These are phyloP conservation scores for Diplogasteroides magnus DNA, from an alignment of 1,140 invertebrate genomes.

Conservation along the genomic window DNA sequence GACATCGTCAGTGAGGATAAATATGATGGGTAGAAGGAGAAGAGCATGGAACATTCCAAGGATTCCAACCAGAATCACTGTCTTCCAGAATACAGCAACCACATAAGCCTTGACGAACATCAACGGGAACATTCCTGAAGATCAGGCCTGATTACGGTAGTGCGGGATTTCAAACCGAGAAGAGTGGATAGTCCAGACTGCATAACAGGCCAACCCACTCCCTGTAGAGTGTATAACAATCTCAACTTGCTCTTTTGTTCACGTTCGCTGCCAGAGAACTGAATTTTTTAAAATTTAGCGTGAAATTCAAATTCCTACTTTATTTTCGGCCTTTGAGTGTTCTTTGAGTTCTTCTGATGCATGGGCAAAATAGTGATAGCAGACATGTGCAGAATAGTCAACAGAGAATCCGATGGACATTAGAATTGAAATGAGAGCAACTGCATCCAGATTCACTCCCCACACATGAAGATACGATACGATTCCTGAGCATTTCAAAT, in stretches of 20 bases:
- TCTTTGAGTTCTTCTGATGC: slow-evolving; percentile 11
- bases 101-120: slow-evolving; percentile 50
- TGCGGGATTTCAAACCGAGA: slow-evolving; percentile 6
- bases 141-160: too few species aligned
- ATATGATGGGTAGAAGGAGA: slow-evolving; percentile 32
- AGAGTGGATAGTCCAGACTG: slow-evolving; percentile 24
- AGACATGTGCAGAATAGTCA: slow-evolving; percentile 49
- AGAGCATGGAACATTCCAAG: slow-evolving; percentile 36
- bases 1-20: slow-evolving; percentile 27
- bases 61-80: slow-evolving; percentile 44
- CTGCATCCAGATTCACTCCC: slow-evolving; percentile 49
- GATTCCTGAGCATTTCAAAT: slow-evolving; percentile 15
- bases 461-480: slow-evolving; percentile 50
- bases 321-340: not conserved
- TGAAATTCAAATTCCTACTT: slow-evolving; percentile 1
- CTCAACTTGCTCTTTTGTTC: not conserved
- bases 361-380: slow-evolving; percentile 52
- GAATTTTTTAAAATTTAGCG: slow-evolving; percentile 6
- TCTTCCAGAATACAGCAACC: slow-evolving; percentile 52
- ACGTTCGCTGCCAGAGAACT: not conserved
- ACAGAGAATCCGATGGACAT: slow-evolving; percentile 50
- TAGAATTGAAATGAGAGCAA: slow-evolving; percentile 48
- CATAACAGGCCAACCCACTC: slow-evolving; percentile 47
- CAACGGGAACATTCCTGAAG: slow-evolving; percentile 48
- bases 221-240: slow-evolving; percentile 34